Base-by-base conservation (phyloP, 2,113 vertebrate species). In the Myiagra hebetior region DNA sequence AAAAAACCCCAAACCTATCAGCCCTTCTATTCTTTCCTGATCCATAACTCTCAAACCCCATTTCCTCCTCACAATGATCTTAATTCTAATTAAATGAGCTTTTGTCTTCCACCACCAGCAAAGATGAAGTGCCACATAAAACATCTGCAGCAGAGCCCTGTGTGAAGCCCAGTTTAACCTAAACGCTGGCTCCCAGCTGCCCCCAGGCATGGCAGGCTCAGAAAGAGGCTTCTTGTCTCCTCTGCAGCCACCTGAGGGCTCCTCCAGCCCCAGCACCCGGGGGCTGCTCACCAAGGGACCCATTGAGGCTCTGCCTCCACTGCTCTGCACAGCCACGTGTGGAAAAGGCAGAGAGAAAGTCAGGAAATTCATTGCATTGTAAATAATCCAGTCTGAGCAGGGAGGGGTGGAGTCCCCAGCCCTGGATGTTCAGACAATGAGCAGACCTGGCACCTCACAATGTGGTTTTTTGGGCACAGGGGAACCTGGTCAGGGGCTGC, bases 61-160 rank as follows among this genome's bases (percentile, higher is more conserved):
- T 88, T 79, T 94, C 67, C 63, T 91, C 59, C 75, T 85, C 72
- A 23, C 63, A 83, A 57, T 11, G n/a, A 87, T 68, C 60, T 92
- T 72, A 82, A 94, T 70, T 80, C 79, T 92, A 93, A 93, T 96
- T 77, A 96, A 95, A 95, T 59, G 63, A 91, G 87, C 78, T 82
- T 87, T 88, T 95, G 87, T 79, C 70, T 83, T 88, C 74, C 88
- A 88, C 53, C 42, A 52, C 37, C 63, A 81, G 37, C 35, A 78
- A 85, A 88, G 87, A 93, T 83, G 39, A 96, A 96, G 28, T 17
- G 74, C 81, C 79, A 63, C 67, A 65, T 77, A 83, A 88, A 90
- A 49, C 59, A 88, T 55, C 78, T 79, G 65, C 81, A 87, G 84
- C 39, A 14, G 22, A 55, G 69, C 22, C 76, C 31, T 65, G 69